Conservation (phyloP, 92 coral and sea anemone species). For the Pocillopora meandrina region DNA sequence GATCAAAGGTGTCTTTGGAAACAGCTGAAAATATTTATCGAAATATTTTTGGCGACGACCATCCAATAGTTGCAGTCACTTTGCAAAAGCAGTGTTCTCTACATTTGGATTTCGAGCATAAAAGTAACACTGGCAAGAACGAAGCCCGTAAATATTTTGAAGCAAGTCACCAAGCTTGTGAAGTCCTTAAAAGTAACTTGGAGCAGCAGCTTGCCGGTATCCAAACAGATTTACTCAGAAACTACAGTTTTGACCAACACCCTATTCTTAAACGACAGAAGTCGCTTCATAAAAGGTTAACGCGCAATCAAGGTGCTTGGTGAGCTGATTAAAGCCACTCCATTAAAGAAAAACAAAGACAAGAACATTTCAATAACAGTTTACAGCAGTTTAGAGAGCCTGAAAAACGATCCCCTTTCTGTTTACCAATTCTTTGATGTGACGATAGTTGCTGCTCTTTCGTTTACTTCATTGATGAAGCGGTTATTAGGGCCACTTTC, state of each 20-base stretch:
- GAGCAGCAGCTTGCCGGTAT: background rate
- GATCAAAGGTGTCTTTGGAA: background rate
- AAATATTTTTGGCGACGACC: slow-evolving; percentile 3
- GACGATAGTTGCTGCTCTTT: no score
- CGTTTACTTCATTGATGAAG: no score
- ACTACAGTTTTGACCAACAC: slow-evolving; percentile 3
- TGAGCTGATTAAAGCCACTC: background rate
- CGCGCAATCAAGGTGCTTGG: slow-evolving; percentile 10
- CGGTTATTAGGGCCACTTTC: no score
- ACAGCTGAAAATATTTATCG: slow-evolving; percentile 2
- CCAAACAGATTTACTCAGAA: background rate
- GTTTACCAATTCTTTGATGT: no score
- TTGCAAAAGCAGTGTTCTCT: background rate
- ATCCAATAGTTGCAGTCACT: slow-evolving; percentile 16
- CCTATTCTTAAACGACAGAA: slow-evolving; percentile 13
- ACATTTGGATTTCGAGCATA: background rate
- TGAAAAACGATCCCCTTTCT: no score
- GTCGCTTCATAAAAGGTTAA: background rate
- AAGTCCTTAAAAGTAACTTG: slow-evolving; percentile 5
- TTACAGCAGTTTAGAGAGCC: no score
- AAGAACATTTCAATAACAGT: no score
- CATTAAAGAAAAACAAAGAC: no score
- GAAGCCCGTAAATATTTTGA: background rate
- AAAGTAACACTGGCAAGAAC: no score
- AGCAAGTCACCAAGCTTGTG: slow-evolving; percentile 19